Percentiles rank a stretch among this genome's conserved stretches.
Evolutionary conservation across 1,140 invertebrate species (phyloP).

Genomic region (Lycorma delicatula): DNA sequence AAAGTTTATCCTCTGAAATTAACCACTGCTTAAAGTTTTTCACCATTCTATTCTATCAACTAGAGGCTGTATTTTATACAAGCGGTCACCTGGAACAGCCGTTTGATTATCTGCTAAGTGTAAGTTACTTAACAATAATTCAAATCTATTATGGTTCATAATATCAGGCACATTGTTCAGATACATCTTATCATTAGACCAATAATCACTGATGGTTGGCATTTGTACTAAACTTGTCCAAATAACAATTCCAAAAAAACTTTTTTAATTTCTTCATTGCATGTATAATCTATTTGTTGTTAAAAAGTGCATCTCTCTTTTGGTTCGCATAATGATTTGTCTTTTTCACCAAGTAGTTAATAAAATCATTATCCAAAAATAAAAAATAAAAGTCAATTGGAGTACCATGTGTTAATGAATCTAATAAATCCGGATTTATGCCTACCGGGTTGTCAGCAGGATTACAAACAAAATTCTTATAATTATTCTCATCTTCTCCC

Average conservation of each 20-base stretch:
- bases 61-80: neutral
- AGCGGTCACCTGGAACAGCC: neutral
- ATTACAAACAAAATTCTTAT: neutral
- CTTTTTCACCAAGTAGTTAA: neutral
- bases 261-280: neutral
- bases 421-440: neutral
- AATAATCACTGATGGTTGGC: neutral
- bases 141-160: neutral
- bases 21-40: constrained; percentile 13
- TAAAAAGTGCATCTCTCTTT: neutral
- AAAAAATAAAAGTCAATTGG: neutral
- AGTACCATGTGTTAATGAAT: neutral
- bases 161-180: neutral
- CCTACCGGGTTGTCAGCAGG: neutral
- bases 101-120: neutral
- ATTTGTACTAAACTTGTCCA: neutral
- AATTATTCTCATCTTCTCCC: neutral
- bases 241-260: neutral
- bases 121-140: neutral
- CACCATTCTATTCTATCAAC: neutral
- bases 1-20: constrained; percentile 25
- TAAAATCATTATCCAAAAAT: neutral
- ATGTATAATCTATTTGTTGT: neutral
- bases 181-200: neutral
- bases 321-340: neutral